phyloP scores from a whole-genome alignment of 2,797 vertebrate species.

The Avahi laniger region DNA sequence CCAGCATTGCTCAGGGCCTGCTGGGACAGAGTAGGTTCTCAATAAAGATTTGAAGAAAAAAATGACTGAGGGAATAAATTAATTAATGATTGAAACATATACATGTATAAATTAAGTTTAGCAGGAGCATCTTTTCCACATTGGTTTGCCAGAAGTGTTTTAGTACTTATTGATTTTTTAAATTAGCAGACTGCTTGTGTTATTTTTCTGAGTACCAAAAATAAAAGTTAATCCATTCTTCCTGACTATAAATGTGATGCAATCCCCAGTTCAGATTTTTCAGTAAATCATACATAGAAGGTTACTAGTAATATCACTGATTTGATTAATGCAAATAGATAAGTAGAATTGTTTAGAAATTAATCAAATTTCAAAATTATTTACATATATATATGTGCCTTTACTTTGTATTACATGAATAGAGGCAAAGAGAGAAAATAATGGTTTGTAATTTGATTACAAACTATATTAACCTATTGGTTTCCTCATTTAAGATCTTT shows the following conservation, averaged over 20 bases:
- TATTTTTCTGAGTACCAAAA: constrained; percentile 4
- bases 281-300: not conserved
- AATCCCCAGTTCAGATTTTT: not conserved
- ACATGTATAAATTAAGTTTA: not conserved
- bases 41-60: not conserved
- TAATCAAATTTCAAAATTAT: constrained; percentile 15
- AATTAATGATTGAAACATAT: not conserved
- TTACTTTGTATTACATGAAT: not conserved
- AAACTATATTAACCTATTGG: not conserved
- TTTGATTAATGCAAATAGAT: not conserved
- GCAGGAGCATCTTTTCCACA: not conserved
- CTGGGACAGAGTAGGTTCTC: not conserved
- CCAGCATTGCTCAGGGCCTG: not conserved
- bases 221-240: not conserved
- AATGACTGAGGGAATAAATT: not conserved
- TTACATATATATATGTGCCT: not conserved
- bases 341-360: not conserved
- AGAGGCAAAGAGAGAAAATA: not conserved
- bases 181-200: not conserved
- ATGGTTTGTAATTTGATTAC: not conserved
- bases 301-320: not conserved
- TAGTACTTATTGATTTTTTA: constrained; percentile 8
- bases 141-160: not conserved
- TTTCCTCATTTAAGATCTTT: not conserved
- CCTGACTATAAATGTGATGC: not conserved